Evolutionary conservation across 2,888 invertebrate genomes (phyloP), one percentile per base, ranked within the genome.

Genomic region (Drosophila pseudotalamancana): DNA sequence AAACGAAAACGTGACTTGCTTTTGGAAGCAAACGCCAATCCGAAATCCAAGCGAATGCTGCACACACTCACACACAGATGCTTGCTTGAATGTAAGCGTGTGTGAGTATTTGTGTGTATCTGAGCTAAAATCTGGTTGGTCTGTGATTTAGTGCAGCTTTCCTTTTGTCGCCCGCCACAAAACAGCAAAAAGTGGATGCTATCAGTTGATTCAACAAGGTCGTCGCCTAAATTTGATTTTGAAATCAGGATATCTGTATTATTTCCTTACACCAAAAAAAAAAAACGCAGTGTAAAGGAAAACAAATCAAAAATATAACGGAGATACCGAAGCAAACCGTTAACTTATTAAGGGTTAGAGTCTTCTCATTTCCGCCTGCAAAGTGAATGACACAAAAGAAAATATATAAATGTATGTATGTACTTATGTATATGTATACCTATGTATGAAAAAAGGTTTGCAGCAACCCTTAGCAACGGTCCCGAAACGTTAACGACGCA

Each of bases 1-100:
- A 83, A 87, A 72, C 81, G 49, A 77, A 87, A 88, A 87, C 87
- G 87, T 88, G 87, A 87, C 88, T 88, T 81, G 88, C 74, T 72
- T 84, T 62, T 69, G 50, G 61, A 86, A 74, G 51, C 40, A 32
- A 49, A 29, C 51, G 43, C 43, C 34, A 27, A 35, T 37, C 29
- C 43, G 27, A 35, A 55, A 53, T 29, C 34, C 6, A 31, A 25
- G 37, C 37, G 46, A 57, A 60, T 64, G 56, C 40, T 48, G 48
- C 48, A 49, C 54, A 43, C 18, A 54, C 37, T 35, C 6, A 53
- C 16, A 39, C n/a, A 48, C 32, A 55, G n/a, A 18, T 55, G 34
- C 6, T 50, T 14, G 39, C 39, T 31, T 50, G 16, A 32, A 8
- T 39, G 32, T 49, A 11, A 40, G n/a, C 27, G 0, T 19, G 0